These are phyloP conservation scores for Chaetura pelagica DNA, from an alignment of 2,113 vertebrate genomes.

Conservation along the genomic window DNA sequence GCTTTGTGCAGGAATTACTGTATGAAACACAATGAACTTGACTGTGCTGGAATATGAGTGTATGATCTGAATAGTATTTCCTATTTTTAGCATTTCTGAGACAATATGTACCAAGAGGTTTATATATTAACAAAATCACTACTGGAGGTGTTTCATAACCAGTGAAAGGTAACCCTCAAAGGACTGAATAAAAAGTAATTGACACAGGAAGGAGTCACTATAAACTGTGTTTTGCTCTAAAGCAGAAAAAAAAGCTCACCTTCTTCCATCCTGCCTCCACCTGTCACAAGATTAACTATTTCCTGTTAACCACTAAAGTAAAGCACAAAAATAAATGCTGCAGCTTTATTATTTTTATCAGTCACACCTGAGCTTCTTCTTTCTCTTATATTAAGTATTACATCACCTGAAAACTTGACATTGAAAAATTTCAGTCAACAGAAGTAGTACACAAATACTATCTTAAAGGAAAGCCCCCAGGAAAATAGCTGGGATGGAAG, in stretches of 20 bases:
- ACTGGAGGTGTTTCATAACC: not conserved
- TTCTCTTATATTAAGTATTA: not conserved
- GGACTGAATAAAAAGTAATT: not conserved
- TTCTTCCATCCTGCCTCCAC: not conserved
- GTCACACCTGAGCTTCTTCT: not conserved
- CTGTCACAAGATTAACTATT: not conserved
- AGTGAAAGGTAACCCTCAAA: not conserved
- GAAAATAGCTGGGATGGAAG: not conserved
- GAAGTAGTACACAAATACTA: not conserved
- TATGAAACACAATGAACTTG: not conserved
- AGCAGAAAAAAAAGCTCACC: not conserved
- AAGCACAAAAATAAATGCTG: not conserved
- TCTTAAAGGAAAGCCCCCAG: not conserved
- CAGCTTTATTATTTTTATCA: not conserved
- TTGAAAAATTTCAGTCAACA: not conserved
- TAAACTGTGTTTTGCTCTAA: not conserved
- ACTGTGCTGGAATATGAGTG: not conserved
- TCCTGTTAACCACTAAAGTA: not conserved
- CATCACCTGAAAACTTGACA: not conserved
- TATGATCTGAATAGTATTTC: not conserved
- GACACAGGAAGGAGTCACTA: not conserved
- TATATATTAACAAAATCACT: not conserved
- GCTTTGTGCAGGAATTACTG: not conserved
- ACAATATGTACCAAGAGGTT: not conserved
- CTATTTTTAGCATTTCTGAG: not conserved